These are phyloP conservation scores for Bicyclus anynana DNA, from an alignment of 1,140 invertebrate genomes.

Conservation along the genomic window DNA sequence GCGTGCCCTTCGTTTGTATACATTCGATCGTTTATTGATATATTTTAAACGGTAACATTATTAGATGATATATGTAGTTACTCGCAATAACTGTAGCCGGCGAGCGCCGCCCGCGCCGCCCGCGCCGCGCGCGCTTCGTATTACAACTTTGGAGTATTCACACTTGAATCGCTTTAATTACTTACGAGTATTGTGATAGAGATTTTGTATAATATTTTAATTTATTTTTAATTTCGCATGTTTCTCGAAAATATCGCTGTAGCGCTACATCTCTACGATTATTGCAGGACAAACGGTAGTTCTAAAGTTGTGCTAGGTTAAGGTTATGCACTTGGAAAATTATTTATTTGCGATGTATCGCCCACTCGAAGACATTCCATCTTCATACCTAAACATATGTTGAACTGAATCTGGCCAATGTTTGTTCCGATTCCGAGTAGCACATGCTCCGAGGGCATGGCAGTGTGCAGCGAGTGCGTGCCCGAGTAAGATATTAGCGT, in stretches of 20 bases:
- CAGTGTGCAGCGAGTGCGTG: slow-evolving; percentile 55
- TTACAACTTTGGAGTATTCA: slow-evolving; percentile 70
- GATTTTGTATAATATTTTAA: slow-evolving; percentile 77
- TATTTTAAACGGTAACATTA: slow-evolving; percentile 51
- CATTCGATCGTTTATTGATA: slow-evolving; percentile 46
- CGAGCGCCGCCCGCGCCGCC: slow-evolving; percentile 44
- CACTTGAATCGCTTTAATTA: slow-evolving; percentile 75
- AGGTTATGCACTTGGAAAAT: slow-evolving; percentile 57
- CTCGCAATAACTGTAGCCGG: slow-evolving; percentile 58
- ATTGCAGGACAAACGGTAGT: slow-evolving; percentile 63
- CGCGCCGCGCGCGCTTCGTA: slow-evolving; percentile 40
- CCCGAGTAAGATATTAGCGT: slow-evolving; percentile 76
- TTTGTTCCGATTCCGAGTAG: slow-evolving; percentile 24
- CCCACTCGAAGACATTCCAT: slow-evolving; percentile 53
- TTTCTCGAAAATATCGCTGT: slow-evolving; percentile 63
- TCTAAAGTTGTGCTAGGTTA: slow-evolving; percentile 71
- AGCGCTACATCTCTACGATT: slow-evolving; percentile 67
- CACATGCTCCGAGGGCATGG: slow-evolving; percentile 23
- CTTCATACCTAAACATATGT: slow-evolving; percentile 36
- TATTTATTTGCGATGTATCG: slow-evolving; percentile 33
- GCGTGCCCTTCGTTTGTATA: slow-evolving; percentile 44
- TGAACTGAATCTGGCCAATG: slow-evolving; percentile 29
- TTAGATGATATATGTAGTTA: slow-evolving; percentile 58
- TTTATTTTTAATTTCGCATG: slow-evolving; percentile 75
- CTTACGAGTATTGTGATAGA: slow-evolving; percentile 77